Evolutionary conservation across 1,140 invertebrate genomes (phyloP), one percentile per base, ranked within the genome.

Genomic region (Brachionus koreanus): DNA sequence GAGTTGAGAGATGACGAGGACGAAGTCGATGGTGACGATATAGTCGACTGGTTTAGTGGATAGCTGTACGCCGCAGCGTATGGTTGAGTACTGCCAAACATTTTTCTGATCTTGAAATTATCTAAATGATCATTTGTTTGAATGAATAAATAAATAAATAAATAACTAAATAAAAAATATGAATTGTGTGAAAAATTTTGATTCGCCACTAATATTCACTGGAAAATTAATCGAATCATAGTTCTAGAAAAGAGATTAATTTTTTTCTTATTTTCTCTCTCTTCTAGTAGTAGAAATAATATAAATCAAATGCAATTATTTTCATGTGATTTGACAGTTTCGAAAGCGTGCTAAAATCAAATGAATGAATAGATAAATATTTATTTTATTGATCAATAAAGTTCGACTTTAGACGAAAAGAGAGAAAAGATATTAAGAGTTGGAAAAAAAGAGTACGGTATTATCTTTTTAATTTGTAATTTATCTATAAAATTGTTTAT

Each of bases 401-500:
- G 49, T 57, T 57, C 49, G 49, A 57, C 49, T 57, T 57, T 2
- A 57, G 49, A 57, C 49, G 63, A 65, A 65, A 65, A 65, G 63
- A 65, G 33, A 65, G 63, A 33, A 16, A 33, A 33, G 63, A 65
- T 33, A 37, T 65, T 69, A 69, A 69, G 35, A 19, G 33, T 69
- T n/a, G 37, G 61, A 69, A 57, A 19, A 57, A 39, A 37, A 33
- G n/a, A 69, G 35, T n/a, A 69, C 65, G 65, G 65, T 69, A 69
- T 39, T 35, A 65, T 65, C 63, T 65, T 37, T 65, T 65, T 65
- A 65, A 33, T 37, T 65, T 65, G 25, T 65, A 33, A 33, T 65
- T 69, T 69, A 69, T 69, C 37, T 69, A 69, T 69, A 39, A 69
- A 69, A 69, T 69, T 69, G 65, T 69, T 69, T 69, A 69, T 65